Evolutionary conservation across 2,113 vertebrate species (phyloP).

Genomic region (Oreochromis tanganicae): DNA sequence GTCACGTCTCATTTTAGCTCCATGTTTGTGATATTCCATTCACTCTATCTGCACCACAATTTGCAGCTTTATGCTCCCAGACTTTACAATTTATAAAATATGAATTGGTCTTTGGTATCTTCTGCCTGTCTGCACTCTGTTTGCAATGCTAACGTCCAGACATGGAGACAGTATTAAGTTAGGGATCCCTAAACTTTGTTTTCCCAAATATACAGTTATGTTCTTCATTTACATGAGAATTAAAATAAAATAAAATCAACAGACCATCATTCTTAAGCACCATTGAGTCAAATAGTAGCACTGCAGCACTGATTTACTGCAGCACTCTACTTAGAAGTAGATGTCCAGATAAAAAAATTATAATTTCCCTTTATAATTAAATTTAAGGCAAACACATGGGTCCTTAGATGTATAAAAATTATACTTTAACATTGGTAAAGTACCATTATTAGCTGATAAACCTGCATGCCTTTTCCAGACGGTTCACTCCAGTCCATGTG

Average conservation of each 20-base stretch:
- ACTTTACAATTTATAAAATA: neutral
- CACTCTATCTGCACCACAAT: neutral
- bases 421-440: neutral
- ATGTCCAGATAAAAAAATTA: neutral
- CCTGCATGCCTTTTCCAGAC: neutral
- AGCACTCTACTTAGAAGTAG: neutral
- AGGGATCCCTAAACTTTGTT: neutral
- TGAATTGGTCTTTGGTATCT: neutral
- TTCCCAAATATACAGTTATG: neutral
- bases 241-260: neutral
- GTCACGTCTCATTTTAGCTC: neutral
- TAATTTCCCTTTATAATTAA: neutral
- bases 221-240: neutral
- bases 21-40: neutral
- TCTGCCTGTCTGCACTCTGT: neutral
- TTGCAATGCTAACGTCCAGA: neutral
- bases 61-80: neutral
- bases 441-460: neutral
- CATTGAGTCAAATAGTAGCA: neutral
- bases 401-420: neutral
- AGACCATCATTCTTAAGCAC: neutral
- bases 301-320: neutral
- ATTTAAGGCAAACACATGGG: neutral
- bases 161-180: neutral
- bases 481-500: neutral